Base-by-base conservation (phyloP, 30 jellyfish, hydroid and myxozoan species). In the Kudoa iwatai region DNA sequence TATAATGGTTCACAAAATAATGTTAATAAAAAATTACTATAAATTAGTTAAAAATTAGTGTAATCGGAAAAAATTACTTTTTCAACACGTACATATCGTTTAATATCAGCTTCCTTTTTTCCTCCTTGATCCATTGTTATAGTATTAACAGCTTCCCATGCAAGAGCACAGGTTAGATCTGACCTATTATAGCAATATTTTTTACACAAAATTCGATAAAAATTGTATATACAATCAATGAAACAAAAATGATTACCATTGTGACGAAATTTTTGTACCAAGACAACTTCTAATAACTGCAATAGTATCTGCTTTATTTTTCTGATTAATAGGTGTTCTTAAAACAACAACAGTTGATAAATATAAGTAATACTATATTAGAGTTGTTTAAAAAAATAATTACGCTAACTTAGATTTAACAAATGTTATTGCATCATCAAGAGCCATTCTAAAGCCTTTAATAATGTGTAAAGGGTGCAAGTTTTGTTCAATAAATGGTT, bases 221-320 rank as follows among this genome's bases (percentile, higher is more conserved):
- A n/a, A n/a, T n/a, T n/a, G n/a, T n/a, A n/a, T n/a, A n/a, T n/a
- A n/a, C n/a, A n/a, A n/a, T n/a, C n/a, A n/a, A n/a, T n/a, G n/a
- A n/a, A n/a, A n/a, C n/a, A n/a, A n/a, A n/a, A n/a, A n/a, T n/a
- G n/a, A n/a, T n/a, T n/a, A n/a, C n/a, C n/a, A n/a, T n/a, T n/a
- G n/a, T n/a, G n/a, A n/a, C n/a, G n/a, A n/a, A 15, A 69, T 54
- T 25, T 69, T 69, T 1, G 92, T 69, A 44, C 92, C 92, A 13
- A 69, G 39, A 25, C 86, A 59, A 34, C 86, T 59, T 55, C 51
- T 53, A 7, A 69, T 48, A 1, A 61, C 62, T 14, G 58, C 55
- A 58, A 69, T 23, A 82, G 59, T 55, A 45, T 69, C 86, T 38
- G 53, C 66, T 25, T 69, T 84, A 54, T 69, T 47, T 12, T 54